Evolutionary conservation across 1,140 invertebrate genomes (phyloP), one percentile per base, ranked within the genome.

Genomic region (Physella acuta): DNA sequence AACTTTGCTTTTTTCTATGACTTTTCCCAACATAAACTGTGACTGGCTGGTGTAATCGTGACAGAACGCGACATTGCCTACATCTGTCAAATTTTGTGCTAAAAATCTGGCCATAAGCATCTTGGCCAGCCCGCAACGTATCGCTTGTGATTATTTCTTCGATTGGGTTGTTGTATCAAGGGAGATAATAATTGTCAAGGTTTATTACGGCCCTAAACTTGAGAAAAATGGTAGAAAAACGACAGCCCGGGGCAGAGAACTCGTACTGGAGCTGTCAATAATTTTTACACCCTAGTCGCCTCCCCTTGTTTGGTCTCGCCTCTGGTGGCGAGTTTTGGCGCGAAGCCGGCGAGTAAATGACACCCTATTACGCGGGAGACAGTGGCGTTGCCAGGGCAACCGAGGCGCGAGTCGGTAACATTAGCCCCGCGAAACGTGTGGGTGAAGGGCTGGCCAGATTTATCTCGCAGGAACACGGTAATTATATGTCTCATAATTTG

Each of bases 401-500:
- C 20, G 24, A 44, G 36, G 36, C 30, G 64, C 64, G 64, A 56
- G 56, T 66, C 51, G 44, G 64, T 66, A 66, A 66, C 64, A 66
- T 66, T 66, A 66, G 30, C 39, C 39, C 24, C 44, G 24, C 30
- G 31, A 49, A 64, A n/a, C 62, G 62, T 64, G 34, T 28, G 26
- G 62, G 39, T 53, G 39, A 53, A 33, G 44, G 51, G 64, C 53
- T 56, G 52, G 52, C 51, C 33, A 56, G 58, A 70, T 70, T 70
- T 70, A 70, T 70, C 68, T 63, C 53, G 59, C 53, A 70, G 60
- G 68, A 44, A 30, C 39, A 31, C 28, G 59, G 68, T 70, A 70
- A 70, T 70, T 70, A 70, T 64, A 62, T 39, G 60, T 36, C 60
- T 39, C 39, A 61, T 63, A 64, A 70, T 62, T 70, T 53, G 65